A percentile compares a stretch with the other conserved stretches of the same genome.
Evolutionary conservation across 2,797 vertebrate genomes (phyloP).

Genomic region (Chaetodon trifasciatus): DNA sequence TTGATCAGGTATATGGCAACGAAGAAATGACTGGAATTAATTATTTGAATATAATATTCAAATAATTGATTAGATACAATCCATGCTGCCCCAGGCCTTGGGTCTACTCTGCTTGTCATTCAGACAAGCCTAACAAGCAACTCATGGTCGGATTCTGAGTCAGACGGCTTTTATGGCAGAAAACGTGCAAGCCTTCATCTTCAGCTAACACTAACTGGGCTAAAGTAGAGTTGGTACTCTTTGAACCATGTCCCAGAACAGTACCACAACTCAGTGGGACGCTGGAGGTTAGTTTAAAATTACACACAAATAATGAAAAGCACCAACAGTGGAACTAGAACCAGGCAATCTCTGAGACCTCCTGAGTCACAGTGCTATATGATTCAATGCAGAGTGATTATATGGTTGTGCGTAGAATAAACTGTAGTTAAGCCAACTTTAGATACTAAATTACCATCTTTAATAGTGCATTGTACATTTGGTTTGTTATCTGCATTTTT

Average conservation of each 20-base stretch:
- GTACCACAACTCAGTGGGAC: constrained; percentile 34
- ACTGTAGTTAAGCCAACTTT: background rate
- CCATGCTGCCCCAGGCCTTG: constrained; percentile 20
- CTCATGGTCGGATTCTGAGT: constrained; percentile 46
- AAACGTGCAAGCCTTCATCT: constrained; percentile 39
- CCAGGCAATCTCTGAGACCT: constrained; percentile 21
- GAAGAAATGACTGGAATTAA: no score
- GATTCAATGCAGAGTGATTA: constrained; percentile 14
- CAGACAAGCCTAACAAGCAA: constrained; percentile 27
- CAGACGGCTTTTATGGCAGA: constrained; percentile 47
- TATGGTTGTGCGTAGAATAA: constrained; percentile 21
- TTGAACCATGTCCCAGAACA: constrained; percentile 46
- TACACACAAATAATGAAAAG: constrained; percentile 56
- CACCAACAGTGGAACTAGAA: constrained; percentile 11
- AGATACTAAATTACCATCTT: constrained; percentile 22
- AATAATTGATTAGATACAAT: no score
- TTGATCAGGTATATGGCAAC: no score
- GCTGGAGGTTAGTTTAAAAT: constrained; percentile 47
- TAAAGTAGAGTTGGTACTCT: constrained; percentile 32
- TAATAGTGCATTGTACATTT: background rate
- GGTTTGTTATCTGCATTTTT: constrained; percentile 10
- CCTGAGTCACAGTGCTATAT: constrained; percentile 1
- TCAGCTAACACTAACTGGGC: constrained; percentile 44
- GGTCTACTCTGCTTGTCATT: constrained; percentile 34
- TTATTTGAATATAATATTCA: no score